Conservation (phyloP, 2,113 vertebrate genomes). For the Myotis lucifugus region DNA sequence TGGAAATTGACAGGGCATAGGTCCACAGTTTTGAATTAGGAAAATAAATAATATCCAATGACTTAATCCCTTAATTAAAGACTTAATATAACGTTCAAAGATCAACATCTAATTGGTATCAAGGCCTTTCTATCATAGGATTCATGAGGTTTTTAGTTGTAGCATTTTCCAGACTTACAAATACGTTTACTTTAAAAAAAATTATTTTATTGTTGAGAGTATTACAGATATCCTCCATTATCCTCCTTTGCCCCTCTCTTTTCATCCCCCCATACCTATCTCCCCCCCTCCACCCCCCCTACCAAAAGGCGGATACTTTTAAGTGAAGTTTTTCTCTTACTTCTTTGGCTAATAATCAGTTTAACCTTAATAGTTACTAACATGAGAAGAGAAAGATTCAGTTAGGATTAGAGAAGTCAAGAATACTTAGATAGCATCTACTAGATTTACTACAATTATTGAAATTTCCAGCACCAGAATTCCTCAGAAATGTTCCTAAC, state of each 20-base stretch:
- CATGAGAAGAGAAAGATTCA: neutral
- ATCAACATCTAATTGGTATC: neutral
- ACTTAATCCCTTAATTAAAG: neutral
- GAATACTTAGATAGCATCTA: neutral
- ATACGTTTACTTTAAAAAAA: neutral
- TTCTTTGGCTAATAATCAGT: neutral
- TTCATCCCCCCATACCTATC: no score
- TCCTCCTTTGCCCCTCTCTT: no score
- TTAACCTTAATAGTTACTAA: conserved; percentile 16
- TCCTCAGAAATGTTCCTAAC: neutral
- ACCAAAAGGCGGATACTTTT: neutral
- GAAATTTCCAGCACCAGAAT: neutral
- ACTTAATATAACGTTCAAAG: neutral
- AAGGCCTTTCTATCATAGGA: neutral
- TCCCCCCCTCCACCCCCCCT: no score
- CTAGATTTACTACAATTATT: neutral
- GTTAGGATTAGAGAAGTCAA: neutral
- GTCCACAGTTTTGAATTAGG: conserved; percentile 2
- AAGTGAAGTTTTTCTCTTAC: conserved; percentile 2
- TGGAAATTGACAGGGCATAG: neutral
- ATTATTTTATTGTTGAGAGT: no score
- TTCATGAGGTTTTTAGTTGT: neutral
- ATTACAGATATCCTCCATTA: no score
- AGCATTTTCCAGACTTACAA: conserved; percentile 15
- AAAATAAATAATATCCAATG: neutral